Percentiles rank a stretch among this genome's conserved stretches.
phyloP scores from a whole-genome alignment of 1,140 invertebrate species.

The Gonatopus flavifemur region DNA sequence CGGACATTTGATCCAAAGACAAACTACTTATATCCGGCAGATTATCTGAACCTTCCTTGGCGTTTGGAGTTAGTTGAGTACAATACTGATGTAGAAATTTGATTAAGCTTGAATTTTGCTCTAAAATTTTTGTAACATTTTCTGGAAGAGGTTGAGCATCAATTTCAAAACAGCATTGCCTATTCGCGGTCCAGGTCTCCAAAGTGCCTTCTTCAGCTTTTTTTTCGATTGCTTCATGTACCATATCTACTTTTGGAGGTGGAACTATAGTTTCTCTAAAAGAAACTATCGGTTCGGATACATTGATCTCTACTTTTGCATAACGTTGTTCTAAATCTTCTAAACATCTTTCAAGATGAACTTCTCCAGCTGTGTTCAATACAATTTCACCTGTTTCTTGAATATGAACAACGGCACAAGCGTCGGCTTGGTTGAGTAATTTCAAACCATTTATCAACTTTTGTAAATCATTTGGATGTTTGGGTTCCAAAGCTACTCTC shows the following conservation, averaged over 20 bases:
- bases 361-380: constrained; percentile 94
- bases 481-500: constrained; percentile 91
- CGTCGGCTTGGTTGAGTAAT: constrained; percentile 89
- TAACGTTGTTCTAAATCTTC: constrained; percentile 81
- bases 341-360: constrained; percentile 94
- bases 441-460: constrained; percentile 79
- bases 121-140: constrained; percentile 71
- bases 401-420: constrained; percentile 85
- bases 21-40: constrained; percentile 23
- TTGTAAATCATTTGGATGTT: constrained; percentile 77
- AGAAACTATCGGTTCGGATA: constrained; percentile 94
- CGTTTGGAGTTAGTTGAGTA: constrained; percentile 35
- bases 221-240: constrained; percentile 80
- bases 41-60: constrained; percentile 26
- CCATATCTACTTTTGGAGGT: constrained; percentile 83
- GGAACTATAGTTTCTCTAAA: constrained; percentile 91
- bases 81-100: constrained; percentile 59
- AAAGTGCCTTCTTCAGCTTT: constrained; percentile 60
- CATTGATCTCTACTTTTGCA: constrained; percentile 85
- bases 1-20: constrained; percentile 44
- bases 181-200: constrained; percentile 70
- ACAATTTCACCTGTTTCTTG: constrained; percentile 96
- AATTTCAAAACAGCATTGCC: constrained; percentile 73
- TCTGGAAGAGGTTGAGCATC: constrained; percentile 79
- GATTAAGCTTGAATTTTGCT: constrained; percentile 63